These are phyloP conservation scores for Eupithecia inturbata DNA, from an alignment of 2,888 invertebrate genomes.

Conservation along the genomic window DNA sequence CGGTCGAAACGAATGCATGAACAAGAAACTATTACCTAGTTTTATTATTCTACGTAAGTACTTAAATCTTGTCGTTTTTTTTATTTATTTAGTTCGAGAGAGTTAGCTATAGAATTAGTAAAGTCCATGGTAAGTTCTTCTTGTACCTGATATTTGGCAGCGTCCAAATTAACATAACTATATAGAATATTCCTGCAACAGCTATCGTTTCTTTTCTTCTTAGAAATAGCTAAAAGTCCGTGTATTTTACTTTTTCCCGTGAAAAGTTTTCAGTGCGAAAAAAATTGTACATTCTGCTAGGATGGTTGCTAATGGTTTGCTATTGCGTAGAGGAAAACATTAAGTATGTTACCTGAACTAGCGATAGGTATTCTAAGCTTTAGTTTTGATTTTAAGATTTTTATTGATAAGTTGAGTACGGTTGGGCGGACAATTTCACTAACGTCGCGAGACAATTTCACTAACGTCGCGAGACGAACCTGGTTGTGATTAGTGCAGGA, in stretches of 20 bases:
- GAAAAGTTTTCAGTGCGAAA: neutral
- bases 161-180: constrained; percentile 24
- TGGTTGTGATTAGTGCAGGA: no score
- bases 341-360: neutral
- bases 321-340: neutral
- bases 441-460: no score
- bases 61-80: no score
- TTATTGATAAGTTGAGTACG: neutral
- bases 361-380: neutral
- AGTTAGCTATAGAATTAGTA: neutral
- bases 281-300: neutral
- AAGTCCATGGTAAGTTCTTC: neutral
- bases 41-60: no score
- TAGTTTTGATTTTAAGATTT: neutral
- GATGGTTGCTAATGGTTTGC: neutral
- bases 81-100: no score
- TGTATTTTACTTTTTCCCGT: neutral
- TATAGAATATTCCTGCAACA: constrained; percentile 14
- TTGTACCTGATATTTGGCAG: neutral
- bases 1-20: neutral
- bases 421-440: no score
- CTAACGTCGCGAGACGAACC: no score
- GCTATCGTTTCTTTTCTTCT: neutral
- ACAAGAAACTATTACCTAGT: neutral
- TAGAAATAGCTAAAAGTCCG: neutral